Conservation (phyloP, 2,888 invertebrate species). For the Orthosia gracilis region DNA sequence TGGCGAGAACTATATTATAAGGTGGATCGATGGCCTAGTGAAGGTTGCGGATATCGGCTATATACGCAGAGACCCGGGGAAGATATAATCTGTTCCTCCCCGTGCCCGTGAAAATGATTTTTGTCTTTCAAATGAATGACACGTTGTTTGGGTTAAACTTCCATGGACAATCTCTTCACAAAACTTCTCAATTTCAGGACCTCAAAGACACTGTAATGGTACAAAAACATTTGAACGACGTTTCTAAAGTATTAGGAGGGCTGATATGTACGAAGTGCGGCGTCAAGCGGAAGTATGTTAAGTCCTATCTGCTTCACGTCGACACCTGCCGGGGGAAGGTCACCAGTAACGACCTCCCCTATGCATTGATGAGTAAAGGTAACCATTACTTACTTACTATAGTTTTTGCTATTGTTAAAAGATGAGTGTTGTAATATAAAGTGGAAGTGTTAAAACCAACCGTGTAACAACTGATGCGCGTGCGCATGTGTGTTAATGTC, state of each 20-base stretch:
- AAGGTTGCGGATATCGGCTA: too few relatives aligned
- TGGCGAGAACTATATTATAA: too few relatives aligned
- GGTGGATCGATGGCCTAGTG: too few relatives aligned
- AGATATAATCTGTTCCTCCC: too few relatives aligned
- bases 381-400: neutral
- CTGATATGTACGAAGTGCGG: conserved; percentile 66
- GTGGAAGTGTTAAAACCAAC: too few relatives aligned
- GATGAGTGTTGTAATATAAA: too few relatives aligned
- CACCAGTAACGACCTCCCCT: neutral
- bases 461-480: too few relatives aligned
- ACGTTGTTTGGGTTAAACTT: neutral
- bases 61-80: too few relatives aligned
- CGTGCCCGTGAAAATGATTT: neutral
- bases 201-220: conserved; percentile 37
- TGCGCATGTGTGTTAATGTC: too few relatives aligned
- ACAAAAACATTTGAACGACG: conserved; percentile 51
- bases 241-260: conserved; percentile 55
- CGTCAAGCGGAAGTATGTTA: conserved; percentile 66
- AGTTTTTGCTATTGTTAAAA: neutral
- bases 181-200: conserved; percentile 45
- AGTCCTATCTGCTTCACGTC: conserved; percentile 54
- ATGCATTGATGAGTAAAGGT: conserved; percentile 37
- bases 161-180: neutral
- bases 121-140: neutral
- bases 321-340: conserved; percentile 30